Base-by-base conservation (phyloP, 2,113 vertebrate genomes). In the Hemiprocne comata region DNA sequence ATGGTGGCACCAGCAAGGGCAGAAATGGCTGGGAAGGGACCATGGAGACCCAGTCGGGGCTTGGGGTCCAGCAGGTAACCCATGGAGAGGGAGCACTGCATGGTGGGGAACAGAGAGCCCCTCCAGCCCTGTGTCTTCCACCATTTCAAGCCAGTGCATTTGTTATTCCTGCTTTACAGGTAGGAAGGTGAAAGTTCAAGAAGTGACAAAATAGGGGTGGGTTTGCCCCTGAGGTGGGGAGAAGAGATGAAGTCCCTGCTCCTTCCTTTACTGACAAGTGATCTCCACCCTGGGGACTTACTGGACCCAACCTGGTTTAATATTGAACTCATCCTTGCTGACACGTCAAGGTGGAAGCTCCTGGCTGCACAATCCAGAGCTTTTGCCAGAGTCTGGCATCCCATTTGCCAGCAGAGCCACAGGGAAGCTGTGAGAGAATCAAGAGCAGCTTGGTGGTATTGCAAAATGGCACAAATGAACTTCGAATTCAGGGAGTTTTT, bases 21-120 rank as follows among this genome's bases (percentile, higher is more conserved):
- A 85, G 40, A n/a, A 69, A 29, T 7, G 40, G 40, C 2, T 82
- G 70, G 48, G 31, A 46, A 85, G 38, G 17, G 40, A 65, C 48
- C 10, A 13, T 0, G 0, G 60, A 33, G 20, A 11, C 8, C 42
- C 11, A 5, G 8, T 1, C 11, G 26, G 66, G 18, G 8, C 3
- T 69, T 76, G 51, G n/a, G n/a, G 20, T 34, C n/a, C 25, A 65
- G 26, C 40, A 72, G 70, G 61, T 7, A 15, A 40, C 38, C 0
- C 16, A 21, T 6, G 23, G 33, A 51, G 57, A 36, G 24, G 55
- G n/a, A 77, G 11, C 8, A 67, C 15, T 40, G 40, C 17, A 10
- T 34, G 20, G 9, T 29, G 19, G 24, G 33, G 20, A 26, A 11
- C 36, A 60, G 36, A 11, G 0, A 83, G 3, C 8, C 67, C 19